These are phyloP conservation scores for Bombus pascuorum DNA, from an alignment of 1,140 invertebrate species.

Conservation along the genomic window DNA sequence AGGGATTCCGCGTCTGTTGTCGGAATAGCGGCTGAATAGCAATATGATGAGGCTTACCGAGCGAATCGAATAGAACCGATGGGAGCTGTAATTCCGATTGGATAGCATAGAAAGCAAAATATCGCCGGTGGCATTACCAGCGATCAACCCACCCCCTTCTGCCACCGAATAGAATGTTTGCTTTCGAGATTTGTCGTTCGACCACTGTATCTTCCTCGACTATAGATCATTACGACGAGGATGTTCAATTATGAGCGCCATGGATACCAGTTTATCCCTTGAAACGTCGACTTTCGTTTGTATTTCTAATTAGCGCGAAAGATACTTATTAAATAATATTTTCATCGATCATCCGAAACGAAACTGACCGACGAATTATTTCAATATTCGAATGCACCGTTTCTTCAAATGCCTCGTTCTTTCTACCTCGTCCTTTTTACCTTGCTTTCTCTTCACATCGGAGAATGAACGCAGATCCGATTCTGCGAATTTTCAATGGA, in stretches of 20 bases:
- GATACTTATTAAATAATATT: neutral
- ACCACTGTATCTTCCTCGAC: neutral
- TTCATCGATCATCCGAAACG: too few relatives aligned
- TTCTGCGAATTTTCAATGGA: too few relatives aligned
- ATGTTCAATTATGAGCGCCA: neutral
- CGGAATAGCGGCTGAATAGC: constrained; percentile 39
- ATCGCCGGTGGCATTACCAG: neutral
- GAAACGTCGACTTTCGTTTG: neutral
- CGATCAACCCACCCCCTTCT: neutral
- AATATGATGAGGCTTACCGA: constrained; percentile 49
- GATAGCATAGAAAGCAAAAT: constrained; percentile 15
- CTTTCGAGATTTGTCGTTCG: neutral
- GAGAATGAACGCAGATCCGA: too few relatives aligned
- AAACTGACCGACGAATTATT: too few relatives aligned
- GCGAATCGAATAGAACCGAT: constrained; percentile 1
- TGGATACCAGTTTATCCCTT: neutral
- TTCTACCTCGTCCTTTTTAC: too few relatives aligned
- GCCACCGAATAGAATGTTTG: neutral
- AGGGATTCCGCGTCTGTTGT: constrained; percentile 42
- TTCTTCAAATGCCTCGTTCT: neutral
- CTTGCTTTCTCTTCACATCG: neutral
- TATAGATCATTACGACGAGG: too few relatives aligned
- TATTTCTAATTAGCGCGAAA: too few relatives aligned
- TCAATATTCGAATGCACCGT: too few relatives aligned
- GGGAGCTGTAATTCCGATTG: constrained; percentile 14